Percentiles rank a stretch among this genome's conserved stretches.
phyloP scores from a whole-genome alignment of 2,797 vertebrate genomes.

The Ammospiza maritima region DNA sequence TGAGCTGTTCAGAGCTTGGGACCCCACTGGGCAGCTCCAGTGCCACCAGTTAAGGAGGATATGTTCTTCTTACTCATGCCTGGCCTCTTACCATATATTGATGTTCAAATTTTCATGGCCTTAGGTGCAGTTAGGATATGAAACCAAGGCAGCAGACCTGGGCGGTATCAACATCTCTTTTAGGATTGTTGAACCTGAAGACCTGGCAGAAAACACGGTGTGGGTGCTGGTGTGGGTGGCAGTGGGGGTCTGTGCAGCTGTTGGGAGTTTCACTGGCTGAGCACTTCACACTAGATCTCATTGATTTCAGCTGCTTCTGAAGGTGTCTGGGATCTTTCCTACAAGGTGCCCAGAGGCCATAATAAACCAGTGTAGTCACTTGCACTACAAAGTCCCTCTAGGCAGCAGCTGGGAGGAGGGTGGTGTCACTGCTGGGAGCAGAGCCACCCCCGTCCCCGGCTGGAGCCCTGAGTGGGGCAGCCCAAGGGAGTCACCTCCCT shows the following conservation, averaged over 20 bases:
- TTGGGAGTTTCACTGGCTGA: background rate
- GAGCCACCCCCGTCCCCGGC: background rate
- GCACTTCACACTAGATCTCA: background rate
- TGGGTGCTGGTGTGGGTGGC: background rate
- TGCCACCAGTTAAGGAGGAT: background rate
- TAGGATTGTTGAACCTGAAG: background rate
- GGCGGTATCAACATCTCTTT: background rate
- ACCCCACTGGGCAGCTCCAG: background rate
- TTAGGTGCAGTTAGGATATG: background rate
- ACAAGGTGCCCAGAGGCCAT: background rate
- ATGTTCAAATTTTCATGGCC: background rate
- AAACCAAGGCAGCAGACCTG: background rate
- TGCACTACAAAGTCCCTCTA: conserved; percentile 43
- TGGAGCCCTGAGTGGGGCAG: background rate
- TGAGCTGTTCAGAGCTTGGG: background rate
- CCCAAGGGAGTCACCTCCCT: background rate
- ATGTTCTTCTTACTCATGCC: background rate
- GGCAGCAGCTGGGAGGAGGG: background rate
- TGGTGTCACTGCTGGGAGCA: background rate
- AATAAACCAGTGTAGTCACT: conserved; percentile 2
- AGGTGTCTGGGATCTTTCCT: conserved; percentile 19
- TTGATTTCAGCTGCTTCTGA: conserved; percentile 11
- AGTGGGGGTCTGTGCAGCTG: background rate
- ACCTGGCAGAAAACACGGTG: background rate
- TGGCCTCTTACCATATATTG: background rate